Conservation (phyloP, 2,797 vertebrate species). For the Valencia hispanica region DNA sequence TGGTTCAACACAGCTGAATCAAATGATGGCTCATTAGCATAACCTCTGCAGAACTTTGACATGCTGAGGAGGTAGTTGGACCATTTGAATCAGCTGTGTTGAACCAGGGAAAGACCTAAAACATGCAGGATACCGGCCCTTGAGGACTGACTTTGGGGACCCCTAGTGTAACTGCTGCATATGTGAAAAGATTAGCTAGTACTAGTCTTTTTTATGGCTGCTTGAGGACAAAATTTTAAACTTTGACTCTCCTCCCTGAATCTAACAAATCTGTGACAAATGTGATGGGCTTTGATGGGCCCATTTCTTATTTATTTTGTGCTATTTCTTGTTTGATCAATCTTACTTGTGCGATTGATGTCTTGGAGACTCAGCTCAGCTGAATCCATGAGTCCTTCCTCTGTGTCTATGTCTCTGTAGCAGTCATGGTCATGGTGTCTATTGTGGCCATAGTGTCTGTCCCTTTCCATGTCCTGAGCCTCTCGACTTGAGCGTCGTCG, state of each 20-base stretch:
- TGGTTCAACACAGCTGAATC: too few species aligned
- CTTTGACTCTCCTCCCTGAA: neutral
- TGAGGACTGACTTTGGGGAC: too few species aligned
- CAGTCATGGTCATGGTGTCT: slow-evolving; percentile 60
- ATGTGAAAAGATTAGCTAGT: neutral
- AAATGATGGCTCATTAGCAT: too few species aligned
- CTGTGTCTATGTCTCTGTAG: slow-evolving; percentile 74
- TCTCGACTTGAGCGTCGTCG: slow-evolving; percentile 84
- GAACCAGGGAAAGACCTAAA: too few species aligned
- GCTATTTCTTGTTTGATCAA: neutral
- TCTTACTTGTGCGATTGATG: slow-evolving; percentile 88
- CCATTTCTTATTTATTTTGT: neutral
- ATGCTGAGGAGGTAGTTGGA: too few species aligned
- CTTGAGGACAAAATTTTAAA: neutral
- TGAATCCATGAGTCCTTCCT: slow-evolving; percentile 77
- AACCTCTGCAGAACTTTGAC: too few species aligned
- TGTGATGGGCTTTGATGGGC: neutral
- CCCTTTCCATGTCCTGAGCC: slow-evolving; percentile 71
- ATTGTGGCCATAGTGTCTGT: slow-evolving; percentile 75
- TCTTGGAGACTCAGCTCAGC: slow-evolving; percentile 72
- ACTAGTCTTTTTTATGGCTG: neutral
- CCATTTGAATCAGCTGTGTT: too few species aligned
- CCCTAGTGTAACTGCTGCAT: too few species aligned
- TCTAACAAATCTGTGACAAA: neutral
- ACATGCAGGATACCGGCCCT: too few species aligned